Conservation (phyloP, 2,888 invertebrate species). For the Tridacna gigas region DNA sequence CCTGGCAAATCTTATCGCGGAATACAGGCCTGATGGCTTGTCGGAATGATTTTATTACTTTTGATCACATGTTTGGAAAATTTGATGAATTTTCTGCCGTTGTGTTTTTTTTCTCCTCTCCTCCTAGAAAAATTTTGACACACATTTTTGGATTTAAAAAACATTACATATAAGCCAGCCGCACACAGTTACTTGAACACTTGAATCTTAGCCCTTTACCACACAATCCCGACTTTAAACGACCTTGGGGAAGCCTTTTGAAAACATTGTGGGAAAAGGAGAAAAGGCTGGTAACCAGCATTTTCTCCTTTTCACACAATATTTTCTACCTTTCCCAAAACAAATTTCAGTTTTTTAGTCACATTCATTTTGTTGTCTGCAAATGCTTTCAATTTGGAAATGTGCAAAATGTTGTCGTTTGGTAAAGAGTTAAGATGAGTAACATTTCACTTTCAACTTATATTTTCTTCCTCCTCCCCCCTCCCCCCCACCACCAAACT, state of each 20-base stretch:
- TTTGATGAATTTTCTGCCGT: not conserved
- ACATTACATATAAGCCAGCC: no score
- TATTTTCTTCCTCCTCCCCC: no score
- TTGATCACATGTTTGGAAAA: slow-evolving; percentile 14
- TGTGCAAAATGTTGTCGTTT: not conserved
- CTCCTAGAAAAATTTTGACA: no score
- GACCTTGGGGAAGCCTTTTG: not conserved
- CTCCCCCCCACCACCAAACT: no score
- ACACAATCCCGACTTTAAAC: not conserved
- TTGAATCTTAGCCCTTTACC: not conserved
- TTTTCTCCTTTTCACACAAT: not conserved
- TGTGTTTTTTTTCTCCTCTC: no score
- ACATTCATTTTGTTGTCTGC: not conserved
- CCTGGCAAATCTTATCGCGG: slow-evolving; percentile 19
- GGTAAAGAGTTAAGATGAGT: not conserved
- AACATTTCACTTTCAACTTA: no score
- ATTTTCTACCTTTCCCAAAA: not conserved
- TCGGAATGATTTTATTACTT: slow-evolving; percentile 15
- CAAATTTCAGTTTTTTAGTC: not conserved
- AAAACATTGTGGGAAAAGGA: not conserved
- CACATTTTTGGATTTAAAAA: no score
- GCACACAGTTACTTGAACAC: no score
- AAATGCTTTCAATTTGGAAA: not conserved
- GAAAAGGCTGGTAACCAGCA: no score
- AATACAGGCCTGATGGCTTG: slow-evolving; percentile 3